Conservation (phyloP, 2,113 vertebrate genomes). For the Haemorhous mexicanus region DNA sequence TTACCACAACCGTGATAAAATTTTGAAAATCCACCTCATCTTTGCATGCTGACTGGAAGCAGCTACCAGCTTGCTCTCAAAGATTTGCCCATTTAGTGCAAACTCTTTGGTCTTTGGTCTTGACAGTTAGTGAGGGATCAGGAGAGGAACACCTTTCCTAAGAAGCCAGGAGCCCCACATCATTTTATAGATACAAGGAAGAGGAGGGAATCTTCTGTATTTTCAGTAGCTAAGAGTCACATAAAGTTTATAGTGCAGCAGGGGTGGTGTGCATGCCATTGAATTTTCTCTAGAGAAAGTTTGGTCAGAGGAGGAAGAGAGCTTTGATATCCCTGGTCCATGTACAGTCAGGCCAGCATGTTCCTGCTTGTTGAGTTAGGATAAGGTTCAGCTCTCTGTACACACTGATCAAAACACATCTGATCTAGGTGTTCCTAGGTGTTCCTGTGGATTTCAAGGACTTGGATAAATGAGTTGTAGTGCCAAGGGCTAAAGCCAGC, state of each 20-base stretch:
- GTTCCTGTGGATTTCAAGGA: neutral
- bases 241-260: neutral
- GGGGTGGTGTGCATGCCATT: fast-evolving
- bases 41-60: neutral
- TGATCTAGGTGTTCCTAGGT: neutral
- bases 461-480: neutral
- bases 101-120: neutral
- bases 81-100: neutral
- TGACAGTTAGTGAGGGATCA: neutral
- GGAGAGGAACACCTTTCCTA: neutral
- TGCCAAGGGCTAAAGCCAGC: neutral
- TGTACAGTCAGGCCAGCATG: neutral
- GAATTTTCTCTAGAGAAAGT: neutral
- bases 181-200: neutral
- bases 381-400: neutral
- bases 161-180: neutral
- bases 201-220: neutral
- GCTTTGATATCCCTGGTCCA: neutral
- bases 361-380: neutral
- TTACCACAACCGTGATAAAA: neutral
- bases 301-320: neutral
- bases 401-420: neutral
- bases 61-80: neutral
- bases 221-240: neutral
- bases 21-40: neutral